Base-by-base conservation (phyloP, 1,140 invertebrate species). In the Intoshia linei region DNA sequence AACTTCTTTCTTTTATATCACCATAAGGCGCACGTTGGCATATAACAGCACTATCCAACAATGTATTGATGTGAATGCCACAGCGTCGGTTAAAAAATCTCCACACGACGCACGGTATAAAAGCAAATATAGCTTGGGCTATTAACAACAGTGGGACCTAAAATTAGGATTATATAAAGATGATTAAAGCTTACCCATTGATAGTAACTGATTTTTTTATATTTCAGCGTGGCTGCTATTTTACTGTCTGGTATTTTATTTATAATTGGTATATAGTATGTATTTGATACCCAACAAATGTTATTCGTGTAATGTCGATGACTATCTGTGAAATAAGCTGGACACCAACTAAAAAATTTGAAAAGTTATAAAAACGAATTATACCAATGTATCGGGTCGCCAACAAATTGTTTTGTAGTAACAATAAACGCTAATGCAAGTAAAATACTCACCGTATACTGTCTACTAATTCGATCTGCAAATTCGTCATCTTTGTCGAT, bases 301-400 rank as follows among this genome's bases (percentile, higher is more conserved):
- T 52, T 57, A 42, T 52, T 50, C 25, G 46, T 54, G 47, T 50
- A 61, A 38, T 49, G 58, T 22, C 59, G 59, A 44, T 62, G 49
- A 20, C 54, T 56, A 10, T 45, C 47, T 34, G 47, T 54, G 42
- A 62, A 62, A 41, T 62, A 48, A 13, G 51, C 49, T 3, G 43
- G 40, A 17, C 31, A 30, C 41, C 42, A 43, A 31, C 78, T n/a
- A n/a, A n/a, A 84, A 18, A 23, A 22, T 19, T 35, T 40, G 11
- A 34, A n/a, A n/a, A n/a, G n/a, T n/a, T n/a, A n/a, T n/a, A n/a
- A n/a, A n/a, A n/a, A n/a, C n/a, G n/a, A n/a, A n/a, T n/a, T n/a
- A n/a, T n/a, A n/a, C n/a, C n/a, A n/a, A n/a, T n/a, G n/a, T n/a
- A 65, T 65, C 1, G 61, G 62, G 57, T 62, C 55, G 4, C 62